A percentile compares a stretch with the other conserved stretches of the same genome.
These are phyloP conservation scores for Gallinago stenura DNA, from an alignment of 2,797 vertebrate genomes.

Conservation along the genomic window DNA sequence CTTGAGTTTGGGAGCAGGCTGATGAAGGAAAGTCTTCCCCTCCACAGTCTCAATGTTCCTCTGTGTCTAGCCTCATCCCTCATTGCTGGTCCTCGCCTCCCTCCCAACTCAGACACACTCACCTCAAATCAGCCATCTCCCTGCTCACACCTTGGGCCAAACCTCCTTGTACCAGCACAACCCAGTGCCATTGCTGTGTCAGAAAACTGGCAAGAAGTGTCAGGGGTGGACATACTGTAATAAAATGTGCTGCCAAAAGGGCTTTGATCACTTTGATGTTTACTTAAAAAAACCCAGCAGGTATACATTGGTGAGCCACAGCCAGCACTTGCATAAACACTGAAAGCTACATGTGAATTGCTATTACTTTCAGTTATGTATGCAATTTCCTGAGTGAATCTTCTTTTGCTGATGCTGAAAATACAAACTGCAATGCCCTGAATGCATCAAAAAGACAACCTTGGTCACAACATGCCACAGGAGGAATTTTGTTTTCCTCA, in stretches of 20 bases:
- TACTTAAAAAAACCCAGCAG: background rate
- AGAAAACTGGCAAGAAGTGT: background rate
- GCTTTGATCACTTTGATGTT: background rate
- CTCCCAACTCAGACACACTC: background rate
- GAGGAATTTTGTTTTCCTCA: background rate
- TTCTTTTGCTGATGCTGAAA: background rate
- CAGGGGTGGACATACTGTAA: background rate
- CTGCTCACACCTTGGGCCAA: background rate
- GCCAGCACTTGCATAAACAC: background rate
- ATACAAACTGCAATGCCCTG: background rate
- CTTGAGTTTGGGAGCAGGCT: background rate
- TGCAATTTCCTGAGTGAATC: slow-evolving; percentile 11
- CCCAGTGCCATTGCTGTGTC: background rate
- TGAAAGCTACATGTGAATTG: background rate
- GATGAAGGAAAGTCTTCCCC: background rate
- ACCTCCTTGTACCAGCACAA: background rate
- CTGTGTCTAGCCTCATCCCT: background rate
- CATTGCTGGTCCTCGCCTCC: background rate
- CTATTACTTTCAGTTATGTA: background rate
- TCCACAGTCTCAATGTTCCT: background rate
- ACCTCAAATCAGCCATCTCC: background rate
- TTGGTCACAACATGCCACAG: background rate
- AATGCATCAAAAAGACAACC: background rate
- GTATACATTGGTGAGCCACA: background rate
- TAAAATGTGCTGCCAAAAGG: background rate